phyloP scores from a whole-genome alignment of 1,140 invertebrate species.

The Saccostrea echinata region DNA sequence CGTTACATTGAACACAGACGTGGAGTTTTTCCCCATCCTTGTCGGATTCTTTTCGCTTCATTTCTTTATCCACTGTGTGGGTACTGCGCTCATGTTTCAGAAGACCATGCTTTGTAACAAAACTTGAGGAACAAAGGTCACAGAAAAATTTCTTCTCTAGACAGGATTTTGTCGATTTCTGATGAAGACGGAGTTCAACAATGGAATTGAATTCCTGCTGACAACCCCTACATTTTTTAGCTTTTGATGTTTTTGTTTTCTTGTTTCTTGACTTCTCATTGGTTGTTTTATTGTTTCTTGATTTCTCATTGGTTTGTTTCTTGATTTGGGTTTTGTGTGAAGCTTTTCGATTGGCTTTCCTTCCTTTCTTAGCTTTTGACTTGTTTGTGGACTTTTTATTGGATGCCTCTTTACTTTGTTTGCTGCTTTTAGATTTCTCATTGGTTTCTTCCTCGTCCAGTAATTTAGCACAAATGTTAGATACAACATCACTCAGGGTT shows the following conservation, averaged over 20 bases:
- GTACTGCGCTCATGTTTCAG: conserved; percentile 5
- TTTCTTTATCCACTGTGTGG: conserved; percentile 4
- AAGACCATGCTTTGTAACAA: background rate
- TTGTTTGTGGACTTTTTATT: background rate
- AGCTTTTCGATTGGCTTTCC: background rate
- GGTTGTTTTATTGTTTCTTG: background rate
- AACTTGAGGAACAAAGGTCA: background rate
- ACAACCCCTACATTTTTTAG: background rate
- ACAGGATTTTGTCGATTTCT: background rate
- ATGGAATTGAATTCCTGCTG: background rate
- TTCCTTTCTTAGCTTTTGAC: background rate
- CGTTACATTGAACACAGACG: background rate
- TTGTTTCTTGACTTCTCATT: background rate
- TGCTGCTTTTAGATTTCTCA: background rate
- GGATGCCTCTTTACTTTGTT: background rate
- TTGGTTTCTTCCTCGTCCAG: background rate
- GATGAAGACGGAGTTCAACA: background rate
- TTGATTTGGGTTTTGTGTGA: background rate
- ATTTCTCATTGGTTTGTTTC: background rate
- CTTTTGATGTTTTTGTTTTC: background rate
- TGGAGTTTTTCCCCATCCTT: background rate
- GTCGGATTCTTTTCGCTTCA: background rate
- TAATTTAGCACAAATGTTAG: conserved; percentile 16
- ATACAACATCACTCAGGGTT: background rate
- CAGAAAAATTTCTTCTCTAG: conserved; percentile 1